Percentiles rank a stretch among this genome's conserved stretches.
Conservation (phyloP, 2,797 vertebrate genomes). For the Phoebastria nigripes region DNA sequence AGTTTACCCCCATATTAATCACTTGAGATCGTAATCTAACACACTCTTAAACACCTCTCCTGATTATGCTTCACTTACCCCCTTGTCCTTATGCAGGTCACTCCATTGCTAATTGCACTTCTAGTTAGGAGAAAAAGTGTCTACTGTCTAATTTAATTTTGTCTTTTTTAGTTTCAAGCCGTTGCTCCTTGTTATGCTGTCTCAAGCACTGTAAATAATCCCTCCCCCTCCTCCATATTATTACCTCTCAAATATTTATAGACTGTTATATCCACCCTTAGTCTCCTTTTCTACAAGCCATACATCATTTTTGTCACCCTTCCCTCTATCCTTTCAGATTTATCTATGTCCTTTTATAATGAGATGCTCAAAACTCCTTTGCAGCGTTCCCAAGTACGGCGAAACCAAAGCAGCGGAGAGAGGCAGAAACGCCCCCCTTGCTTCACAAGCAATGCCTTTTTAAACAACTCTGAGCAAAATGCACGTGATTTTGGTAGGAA, state of each 20-base stretch:
- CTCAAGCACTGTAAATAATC: constrained; percentile 74
- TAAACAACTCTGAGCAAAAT: neutral
- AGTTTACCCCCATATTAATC: constrained; percentile 50
- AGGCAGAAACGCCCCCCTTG: neutral
- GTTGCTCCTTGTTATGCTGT: constrained; percentile 73
- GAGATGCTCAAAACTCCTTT: constrained; percentile 63
- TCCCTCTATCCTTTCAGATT: constrained; percentile 70
- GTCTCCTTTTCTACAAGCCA: constrained; percentile 69
- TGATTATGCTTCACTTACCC: constrained; percentile 64
- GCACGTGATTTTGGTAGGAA: fast-evolving
- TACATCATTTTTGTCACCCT: constrained; percentile 75
- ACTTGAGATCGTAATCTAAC: constrained; percentile 23
- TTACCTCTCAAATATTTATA: constrained; percentile 81
- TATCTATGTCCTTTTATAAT: constrained; percentile 74
- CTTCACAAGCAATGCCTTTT: neutral
- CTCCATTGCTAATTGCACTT: constrained; percentile 52
- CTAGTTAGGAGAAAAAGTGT: constrained; percentile 59
- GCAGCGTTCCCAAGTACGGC: neutral
- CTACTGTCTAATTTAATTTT: constrained; percentile 66
- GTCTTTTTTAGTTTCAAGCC: constrained; percentile 70
- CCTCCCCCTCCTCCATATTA: constrained; percentile 73
- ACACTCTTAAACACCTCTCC: constrained; percentile 44
- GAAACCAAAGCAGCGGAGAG: neutral
- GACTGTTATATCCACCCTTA: constrained; percentile 73
- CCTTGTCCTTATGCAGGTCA: constrained; percentile 59